Percentiles rank a stretch among this genome's conserved stretches.
Evolutionary conservation across 2,113 vertebrate species (phyloP).

Genomic region (Aythya baeri): DNA sequence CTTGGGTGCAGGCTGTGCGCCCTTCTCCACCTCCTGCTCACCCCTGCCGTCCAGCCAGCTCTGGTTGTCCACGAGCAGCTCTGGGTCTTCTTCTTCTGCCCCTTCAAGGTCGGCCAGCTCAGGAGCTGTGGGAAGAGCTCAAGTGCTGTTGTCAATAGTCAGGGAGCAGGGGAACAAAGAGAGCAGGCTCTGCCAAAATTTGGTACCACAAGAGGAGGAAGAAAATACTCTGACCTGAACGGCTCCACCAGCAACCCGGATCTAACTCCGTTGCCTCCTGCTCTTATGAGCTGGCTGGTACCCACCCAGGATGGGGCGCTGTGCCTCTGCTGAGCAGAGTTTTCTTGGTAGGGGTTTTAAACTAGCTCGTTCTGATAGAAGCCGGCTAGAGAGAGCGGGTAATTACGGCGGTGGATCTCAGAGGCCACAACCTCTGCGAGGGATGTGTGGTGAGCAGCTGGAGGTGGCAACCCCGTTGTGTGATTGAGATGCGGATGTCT

Average conservation of each 20-base stretch:
- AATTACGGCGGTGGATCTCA: background rate
- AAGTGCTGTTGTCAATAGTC: background rate
- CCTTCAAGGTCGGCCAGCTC: slow-evolving; percentile 75
- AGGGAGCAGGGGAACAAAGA: background rate
- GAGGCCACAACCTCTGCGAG: slow-evolving; percentile 43
- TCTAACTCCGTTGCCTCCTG: background rate
- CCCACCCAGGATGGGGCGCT: rapidly evolving
- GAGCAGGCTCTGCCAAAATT: background rate
- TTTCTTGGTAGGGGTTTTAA: background rate
- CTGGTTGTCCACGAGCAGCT: slow-evolving; percentile 34
- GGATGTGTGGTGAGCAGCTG: slow-evolving; percentile 43
- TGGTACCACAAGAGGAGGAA: background rate
- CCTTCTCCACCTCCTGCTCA: background rate
- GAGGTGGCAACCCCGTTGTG: slow-evolving; percentile 40
- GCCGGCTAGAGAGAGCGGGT: slow-evolving; percentile 2
- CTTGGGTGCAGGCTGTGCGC: slow-evolving; percentile 10
- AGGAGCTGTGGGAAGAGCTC: slow-evolving; percentile 59
- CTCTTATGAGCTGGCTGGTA: background rate
- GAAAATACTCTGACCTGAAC: background rate
- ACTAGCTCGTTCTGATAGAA: background rate
- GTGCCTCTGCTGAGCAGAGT: background rate
- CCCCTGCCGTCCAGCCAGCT: slow-evolving; percentile 36
- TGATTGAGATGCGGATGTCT: slow-evolving; percentile 57
- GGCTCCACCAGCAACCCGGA: background rate
- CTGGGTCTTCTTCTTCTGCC: slow-evolving; percentile 58